phyloP scores from a whole-genome alignment of 92 coral and sea anemone species.

The Actinernus sp. region DNA sequence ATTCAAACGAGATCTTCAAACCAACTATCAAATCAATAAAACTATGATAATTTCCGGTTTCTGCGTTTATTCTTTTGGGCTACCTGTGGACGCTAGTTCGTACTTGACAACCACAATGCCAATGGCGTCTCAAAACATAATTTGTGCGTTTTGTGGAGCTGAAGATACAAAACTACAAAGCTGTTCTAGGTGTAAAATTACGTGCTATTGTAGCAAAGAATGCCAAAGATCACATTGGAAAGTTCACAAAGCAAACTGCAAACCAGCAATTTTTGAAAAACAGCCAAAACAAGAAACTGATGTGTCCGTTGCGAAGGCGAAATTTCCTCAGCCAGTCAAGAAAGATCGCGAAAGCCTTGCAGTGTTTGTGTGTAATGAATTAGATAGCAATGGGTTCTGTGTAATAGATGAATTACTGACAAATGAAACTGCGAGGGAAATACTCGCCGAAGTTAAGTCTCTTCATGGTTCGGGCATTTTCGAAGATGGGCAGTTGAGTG shows the following conservation, averaged over 20 bases:
- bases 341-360: constrained; percentile 56
- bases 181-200: constrained; percentile 80
- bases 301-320: not conserved
- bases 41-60: too few species aligned
- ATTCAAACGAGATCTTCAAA: too few species aligned
- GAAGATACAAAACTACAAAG: constrained; percentile 36
- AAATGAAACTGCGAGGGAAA: constrained; percentile 49
- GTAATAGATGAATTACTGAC: constrained; percentile 76
- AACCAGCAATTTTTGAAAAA: not conserved
- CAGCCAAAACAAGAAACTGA: not conserved
- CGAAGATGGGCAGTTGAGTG: constrained; percentile 86
- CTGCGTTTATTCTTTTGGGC: constrained; percentile 2
- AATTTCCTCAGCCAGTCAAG: constrained; percentile 42
- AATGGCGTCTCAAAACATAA: constrained; percentile 30
- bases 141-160: constrained; percentile 72
- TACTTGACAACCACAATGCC: not conserved
- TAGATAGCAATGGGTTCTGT: constrained; percentile 61
- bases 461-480: constrained; percentile 73
- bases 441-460: constrained; percentile 71
- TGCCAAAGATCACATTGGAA: constrained; percentile 87
- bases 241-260: constrained; percentile 68
- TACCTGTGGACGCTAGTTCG: constrained; percentile 18
- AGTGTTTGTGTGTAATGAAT: constrained; percentile 45
- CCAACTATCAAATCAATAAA: too few species aligned
- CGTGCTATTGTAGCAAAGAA: constrained; percentile 69